phyloP scores from a whole-genome alignment of 30 jellyfish, hydroid and myxozoan species.

The Pelagia noctiluca region DNA sequence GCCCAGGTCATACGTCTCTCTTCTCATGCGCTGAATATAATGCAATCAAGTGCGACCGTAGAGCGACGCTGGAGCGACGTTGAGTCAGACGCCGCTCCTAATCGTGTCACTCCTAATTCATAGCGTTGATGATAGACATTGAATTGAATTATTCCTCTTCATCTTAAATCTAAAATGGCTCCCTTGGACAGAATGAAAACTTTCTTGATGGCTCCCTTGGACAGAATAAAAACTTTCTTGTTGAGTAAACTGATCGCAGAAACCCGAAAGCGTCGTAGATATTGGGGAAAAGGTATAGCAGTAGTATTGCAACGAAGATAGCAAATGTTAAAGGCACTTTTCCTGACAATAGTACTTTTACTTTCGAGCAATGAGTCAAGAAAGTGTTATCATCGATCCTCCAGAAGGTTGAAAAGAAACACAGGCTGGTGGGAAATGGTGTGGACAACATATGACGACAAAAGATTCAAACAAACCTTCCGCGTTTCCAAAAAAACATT shows the following conservation, averaged over 20 bases:
- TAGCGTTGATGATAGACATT: conserved; percentile 11
- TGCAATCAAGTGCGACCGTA: background rate
- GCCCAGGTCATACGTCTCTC: too few relatives aligned
- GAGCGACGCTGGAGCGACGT: conserved; percentile 33
- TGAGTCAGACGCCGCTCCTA: conserved; percentile 33
- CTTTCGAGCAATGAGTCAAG: conserved; percentile 13
- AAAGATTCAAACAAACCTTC: conserved; percentile 31
- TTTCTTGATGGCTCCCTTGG: conserved; percentile 14
- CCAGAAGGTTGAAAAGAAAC: conserved; percentile 29
- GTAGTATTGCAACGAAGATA: conserved; percentile 20
- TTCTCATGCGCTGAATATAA: too few relatives aligned
- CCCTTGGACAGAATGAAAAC: conserved; percentile 8
- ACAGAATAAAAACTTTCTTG: conserved; percentile 11
- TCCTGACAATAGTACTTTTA: conserved; percentile 19
- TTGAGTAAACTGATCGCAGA: conserved; percentile 18
- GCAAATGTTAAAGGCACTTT: conserved; percentile 29
- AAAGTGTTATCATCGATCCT: conserved; percentile 17
- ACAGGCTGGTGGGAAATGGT: conserved; percentile 34
- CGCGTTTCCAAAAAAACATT: conserved; percentile 5
- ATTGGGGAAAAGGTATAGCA: conserved; percentile 19
- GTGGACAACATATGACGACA: conserved; percentile 30
- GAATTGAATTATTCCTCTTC: background rate
- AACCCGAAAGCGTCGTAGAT: conserved; percentile 6
- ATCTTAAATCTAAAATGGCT: conserved; percentile 12
- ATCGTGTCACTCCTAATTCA: conserved; percentile 20